These are phyloP conservation scores for Talpa occidentalis DNA, from an alignment of 2,113 vertebrate genomes.

Conservation along the genomic window DNA sequence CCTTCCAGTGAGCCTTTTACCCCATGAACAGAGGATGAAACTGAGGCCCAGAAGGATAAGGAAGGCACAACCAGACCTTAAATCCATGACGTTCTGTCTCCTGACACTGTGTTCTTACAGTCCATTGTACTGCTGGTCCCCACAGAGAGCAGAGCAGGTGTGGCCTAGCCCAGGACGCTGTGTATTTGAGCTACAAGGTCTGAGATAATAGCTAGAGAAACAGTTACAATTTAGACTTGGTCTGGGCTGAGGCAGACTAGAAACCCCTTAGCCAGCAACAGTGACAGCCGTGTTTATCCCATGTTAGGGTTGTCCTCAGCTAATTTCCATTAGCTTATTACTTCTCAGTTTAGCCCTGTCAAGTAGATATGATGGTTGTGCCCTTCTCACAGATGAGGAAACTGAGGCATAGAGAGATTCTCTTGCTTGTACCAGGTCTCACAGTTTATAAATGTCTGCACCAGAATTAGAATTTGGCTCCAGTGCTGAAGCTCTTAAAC, in stretches of 20 bases:
- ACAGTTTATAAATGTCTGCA: slow-evolving; percentile 7
- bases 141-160: neutral
- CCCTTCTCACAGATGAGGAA: neutral
- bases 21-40: neutral
- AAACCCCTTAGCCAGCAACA: neutral
- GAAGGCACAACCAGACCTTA: neutral
- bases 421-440: neutral
- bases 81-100: neutral
- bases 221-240: neutral
- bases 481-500: neutral
- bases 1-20: neutral
- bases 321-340: neutral
- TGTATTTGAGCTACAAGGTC: neutral
- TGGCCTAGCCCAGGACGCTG: neutral
- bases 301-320: neutral
- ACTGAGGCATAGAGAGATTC: neutral
- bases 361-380: neutral
- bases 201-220: neutral
- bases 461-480: slow-evolving; percentile 36
- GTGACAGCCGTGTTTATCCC: accelerated
- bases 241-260: neutral
- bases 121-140: neutral
- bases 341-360: neutral
- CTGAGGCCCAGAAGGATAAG: neutral
- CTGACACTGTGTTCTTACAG: neutral